Evolutionary conservation across 2,797 vertebrate genomes (phyloP), one percentile per base, ranked within the genome.

Genomic region (Thripadectes ignobilis): DNA sequence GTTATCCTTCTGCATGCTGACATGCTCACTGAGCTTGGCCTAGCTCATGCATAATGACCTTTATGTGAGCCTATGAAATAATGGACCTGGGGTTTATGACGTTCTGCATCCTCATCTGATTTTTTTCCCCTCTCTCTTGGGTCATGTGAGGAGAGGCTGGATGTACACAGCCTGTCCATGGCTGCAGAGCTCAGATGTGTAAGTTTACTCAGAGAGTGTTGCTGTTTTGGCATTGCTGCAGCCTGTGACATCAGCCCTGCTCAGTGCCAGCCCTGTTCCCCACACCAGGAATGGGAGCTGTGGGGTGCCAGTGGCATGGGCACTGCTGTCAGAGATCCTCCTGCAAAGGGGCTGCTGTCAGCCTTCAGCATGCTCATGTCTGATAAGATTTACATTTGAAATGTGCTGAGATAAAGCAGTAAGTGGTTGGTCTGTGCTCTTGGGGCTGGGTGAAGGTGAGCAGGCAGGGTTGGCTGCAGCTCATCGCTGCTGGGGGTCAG

Each of bases 91-190:
- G 7, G 9, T 89, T 68, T 39, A 46, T 14, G 22, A 38, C 14
- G 7, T 81, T 75, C 74, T 77, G 83, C 18, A 3, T 17, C 67
- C 49, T 45, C 18, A 39, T 17, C 32, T 55, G 57, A 26, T 18
- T 13, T 26, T 20, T 43, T 16, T 0, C 26, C 12, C 7, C 61
- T 21, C 22, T 32, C 16, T 32, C 16, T 7, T 30, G 52, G 54
- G 19, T 78, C n/a, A 4, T 6, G n/a, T 3, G 77, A 38, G 63
- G 65, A 91, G 20, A 11, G 21, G n/a, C 38, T 86, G 77, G 46
- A 71, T 27, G 24, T 0, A 2, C 1, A 4, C 8, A 32, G 36
- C 3, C 38, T 22, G 57, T 15, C 61, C 0, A 0, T 16, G 83
- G 65, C 63, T 85, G 45, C 46, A 58, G 62, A 76, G 20, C 69